Percentiles rank a stretch among this genome's conserved stretches.
phyloP scores from a whole-genome alignment of 2,797 vertebrate genomes.

The Falco berigora region DNA sequence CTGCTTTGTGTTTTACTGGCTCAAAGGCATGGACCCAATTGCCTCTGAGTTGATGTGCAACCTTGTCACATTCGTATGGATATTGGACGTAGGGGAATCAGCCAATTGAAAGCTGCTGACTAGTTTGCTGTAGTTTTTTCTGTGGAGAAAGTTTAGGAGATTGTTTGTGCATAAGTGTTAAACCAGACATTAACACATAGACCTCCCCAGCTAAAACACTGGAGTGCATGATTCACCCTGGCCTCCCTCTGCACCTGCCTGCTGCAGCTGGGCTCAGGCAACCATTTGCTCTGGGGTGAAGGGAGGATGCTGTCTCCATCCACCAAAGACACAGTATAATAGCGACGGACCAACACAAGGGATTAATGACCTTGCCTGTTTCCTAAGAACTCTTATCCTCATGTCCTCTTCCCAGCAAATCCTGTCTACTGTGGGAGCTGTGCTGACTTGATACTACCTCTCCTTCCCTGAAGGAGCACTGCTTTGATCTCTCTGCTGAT shows the following conservation, averaged over 20 bases:
- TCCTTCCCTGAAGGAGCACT: background rate
- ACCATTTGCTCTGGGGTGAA: background rate
- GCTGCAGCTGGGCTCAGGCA: background rate
- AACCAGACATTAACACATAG: background rate
- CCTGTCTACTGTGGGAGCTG: background rate
- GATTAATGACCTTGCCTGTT: background rate
- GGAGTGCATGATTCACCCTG: background rate
- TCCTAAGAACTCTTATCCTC: background rate
- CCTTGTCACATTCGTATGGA: background rate
- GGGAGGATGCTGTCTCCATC: background rate
- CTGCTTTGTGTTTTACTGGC: background rate
- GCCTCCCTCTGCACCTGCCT: background rate
- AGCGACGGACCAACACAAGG: background rate
- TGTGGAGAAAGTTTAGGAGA: background rate
- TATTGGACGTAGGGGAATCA: background rate
- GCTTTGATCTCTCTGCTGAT: background rate
- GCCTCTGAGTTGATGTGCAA: background rate
- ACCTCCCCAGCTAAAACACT: background rate
- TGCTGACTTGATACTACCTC: background rate
- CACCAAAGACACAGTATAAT: background rate
- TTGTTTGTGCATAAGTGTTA: background rate
- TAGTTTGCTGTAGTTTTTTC: background rate
- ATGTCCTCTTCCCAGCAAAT: background rate
- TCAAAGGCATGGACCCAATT: background rate
- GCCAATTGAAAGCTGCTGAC: background rate